Evolutionary conservation across 2,888 invertebrate species (phyloP).

Genomic region (Antitype chi): DNA sequence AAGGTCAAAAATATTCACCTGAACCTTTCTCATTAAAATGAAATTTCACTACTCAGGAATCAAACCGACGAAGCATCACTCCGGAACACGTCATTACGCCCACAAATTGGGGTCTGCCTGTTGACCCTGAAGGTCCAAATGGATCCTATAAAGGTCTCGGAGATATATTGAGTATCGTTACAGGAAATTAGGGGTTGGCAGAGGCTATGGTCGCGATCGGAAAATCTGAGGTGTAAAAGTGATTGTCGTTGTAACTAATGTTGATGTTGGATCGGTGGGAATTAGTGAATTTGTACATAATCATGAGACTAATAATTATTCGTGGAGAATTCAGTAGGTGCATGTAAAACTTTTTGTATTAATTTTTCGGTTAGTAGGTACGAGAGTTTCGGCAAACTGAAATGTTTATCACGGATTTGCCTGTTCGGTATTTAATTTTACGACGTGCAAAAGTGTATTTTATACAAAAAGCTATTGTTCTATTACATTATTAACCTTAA

Average conservation of each 20-base stretch:
- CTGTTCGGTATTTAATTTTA: not conserved
- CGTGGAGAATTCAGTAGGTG: too few species aligned
- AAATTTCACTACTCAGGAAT: slow-evolving; percentile 55
- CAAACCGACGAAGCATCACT: slow-evolving; percentile 58
- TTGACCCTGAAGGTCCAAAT: slow-evolving; percentile 61
- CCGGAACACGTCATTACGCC: slow-evolving; percentile 65
- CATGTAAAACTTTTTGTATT: not conserved
- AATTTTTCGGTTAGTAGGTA: not conserved
- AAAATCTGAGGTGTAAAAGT: slow-evolving; percentile 41
- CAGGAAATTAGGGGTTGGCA: slow-evolving; percentile 60
- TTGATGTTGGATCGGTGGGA: slow-evolving; percentile 12
- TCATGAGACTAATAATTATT: not conserved
- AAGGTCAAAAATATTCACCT: slow-evolving; percentile 26
- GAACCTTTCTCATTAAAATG: slow-evolving; percentile 39
- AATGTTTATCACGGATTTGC: not conserved
- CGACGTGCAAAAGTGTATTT: not conserved
- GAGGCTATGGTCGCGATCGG: slow-evolving; percentile 36
- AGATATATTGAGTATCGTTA: slow-evolving; percentile 64
- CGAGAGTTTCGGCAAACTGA: not conserved
- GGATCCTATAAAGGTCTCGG: slow-evolving; percentile 52
- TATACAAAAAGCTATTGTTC: not conserved
- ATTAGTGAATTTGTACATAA: not conserved
- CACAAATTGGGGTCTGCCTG: slow-evolving; percentile 69
- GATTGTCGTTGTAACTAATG: slow-evolving; percentile 13
- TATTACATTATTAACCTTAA: not conserved